Base-by-base conservation (phyloP, 1,140 invertebrate genomes). In the Cotesia chilonis region DNA sequence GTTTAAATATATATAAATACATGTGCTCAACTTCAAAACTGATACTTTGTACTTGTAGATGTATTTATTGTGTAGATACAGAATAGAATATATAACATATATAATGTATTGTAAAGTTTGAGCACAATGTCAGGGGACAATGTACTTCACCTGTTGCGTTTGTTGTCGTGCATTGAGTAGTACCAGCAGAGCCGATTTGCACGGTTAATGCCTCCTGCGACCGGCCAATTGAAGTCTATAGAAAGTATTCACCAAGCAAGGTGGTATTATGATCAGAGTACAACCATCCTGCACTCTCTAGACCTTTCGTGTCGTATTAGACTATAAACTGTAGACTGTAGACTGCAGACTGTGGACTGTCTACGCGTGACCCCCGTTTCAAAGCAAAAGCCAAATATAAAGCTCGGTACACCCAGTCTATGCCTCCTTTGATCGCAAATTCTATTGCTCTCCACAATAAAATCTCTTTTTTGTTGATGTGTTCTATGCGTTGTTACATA, bases 141-240 rank as follows among this genome's bases (percentile, higher is more conserved):
- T 72, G 57, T 65, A 54, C 75, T 75, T 80, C 79, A 81, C 80
- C 80, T 81, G 80, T 81, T 81, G 80, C 80, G 77, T 80, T 76
- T 75, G 78, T 81, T 82, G 73, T 74, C 75, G 79, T 78, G 79
- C 76, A 76, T 80, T 80, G 75, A 76, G 75, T 74, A 74, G 76
- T 36, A 47, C 41, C 41, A 47, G 41, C 10, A 63, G 79, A 80
- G 79, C 79, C 79, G 81, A 82, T 82, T 82, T 82, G 78, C 79
- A 81, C 81, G 81, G 77, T 82, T 80, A 82, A 81, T 82, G 80
- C 81, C 81, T 79, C 80, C 65, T 66, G 70, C 65, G 72, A 75
- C 71, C 71, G 71, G 71, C 75, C 75, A 77, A 77, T 77, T 77
- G 73, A 77, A 71, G 73, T 70, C 68, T 68, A 74, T 74, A 74